Evolutionary conservation across 2,797 vertebrate genomes (phyloP), one percentile per base, ranked within the genome.

Genomic region (Anas acuta): DNA sequence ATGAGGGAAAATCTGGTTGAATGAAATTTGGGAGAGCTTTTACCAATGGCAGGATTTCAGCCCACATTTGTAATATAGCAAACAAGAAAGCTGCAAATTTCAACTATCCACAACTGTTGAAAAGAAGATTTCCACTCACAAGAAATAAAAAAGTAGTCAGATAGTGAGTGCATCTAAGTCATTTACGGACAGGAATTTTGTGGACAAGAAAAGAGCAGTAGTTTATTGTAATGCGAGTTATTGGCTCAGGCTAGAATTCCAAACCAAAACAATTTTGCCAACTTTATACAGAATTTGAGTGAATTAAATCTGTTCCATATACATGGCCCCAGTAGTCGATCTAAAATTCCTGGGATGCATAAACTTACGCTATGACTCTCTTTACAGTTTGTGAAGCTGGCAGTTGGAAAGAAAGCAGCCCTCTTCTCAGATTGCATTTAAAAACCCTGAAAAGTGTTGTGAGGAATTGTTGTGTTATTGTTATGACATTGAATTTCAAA

Each of bases 51-150:
- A 33, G 26, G 39, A 87, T 65, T 85, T 93, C 84, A 84, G 64
- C 35, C 70, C 14, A 0, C 57, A n/a, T 93, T 82, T 89, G 54
- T 87, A 67, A 93, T 11, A 28, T 33, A 79, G 64, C 93, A 88
- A 89, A 95, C 18, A 79, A 81, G 47, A 37, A 49, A 92, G 84
- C 51, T 91, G 43, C 60, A 91, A 45, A 64, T 77, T 83, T 89
- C 30, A 39, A 22, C 19, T 20, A 23, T 54, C 67, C 7, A 5
- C 28, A 30, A 43, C 62, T 39, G 25, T 58, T 22, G 13, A 73
- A 70, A 70, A 87, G 22, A 77, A 28, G 20, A 88, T 33, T 72
- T 81, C 41, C 56, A 8, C 41, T 66, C 26, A 30, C 66, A 79
- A 75, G 26, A 75, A 91, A 72, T 79, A n/a, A 51, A 91, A 43